Evolutionary conservation across 1,140 invertebrate species (phyloP), one percentile per base, ranked within the genome.

Genomic region (Globodera rostochiensis): DNA sequence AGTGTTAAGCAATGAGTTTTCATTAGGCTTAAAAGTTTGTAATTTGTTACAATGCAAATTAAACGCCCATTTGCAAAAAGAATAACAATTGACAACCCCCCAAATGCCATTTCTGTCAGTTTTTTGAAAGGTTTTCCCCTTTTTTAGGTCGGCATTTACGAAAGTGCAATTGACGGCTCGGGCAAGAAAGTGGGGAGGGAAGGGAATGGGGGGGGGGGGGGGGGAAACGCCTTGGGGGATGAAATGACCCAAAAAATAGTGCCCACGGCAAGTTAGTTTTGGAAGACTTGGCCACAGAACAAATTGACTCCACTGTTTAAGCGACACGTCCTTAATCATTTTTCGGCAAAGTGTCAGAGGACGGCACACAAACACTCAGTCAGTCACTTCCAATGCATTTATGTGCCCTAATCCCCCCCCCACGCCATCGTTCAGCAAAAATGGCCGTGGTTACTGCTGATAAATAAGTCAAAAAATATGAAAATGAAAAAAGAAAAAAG

Each of bases 261-360:
- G 5, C 13, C 57, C 57, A 3, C 13, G 57, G 57, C 13, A 15
- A 11, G 57, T 19, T 6, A 19, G 57, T 64, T 64, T 64, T 25
- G 25, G 69, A 36, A 36, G 8, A 45, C 69, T 71, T 47, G 69
- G 11, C 25, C 9, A 47, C 69, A 69, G 67, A 69, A 7, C 8
- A 71, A 71, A 71, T 71, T 71, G 69, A 71, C 69, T 71, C 69
- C 13, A 45, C 21, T 21, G 60, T 21, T 21, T 21, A 21, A 21
- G 60, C 60, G 60, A 21, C 11, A 45, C 69, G 21, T 71, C 9
- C 69, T 71, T 71, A 71, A 71, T 71, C 69, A 71, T 71, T 71
- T 71, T 9, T 45, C 57, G 5, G 19, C 57, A 64, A 64, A 64
- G 57, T 64, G 57, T 64, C 13, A 15, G 57, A 64, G 57, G 19